Evolutionary conservation across 2,113 vertebrate species (phyloP), one percentile per base, ranked within the genome.

Genomic region (Typhlomys cinereus): DNA sequence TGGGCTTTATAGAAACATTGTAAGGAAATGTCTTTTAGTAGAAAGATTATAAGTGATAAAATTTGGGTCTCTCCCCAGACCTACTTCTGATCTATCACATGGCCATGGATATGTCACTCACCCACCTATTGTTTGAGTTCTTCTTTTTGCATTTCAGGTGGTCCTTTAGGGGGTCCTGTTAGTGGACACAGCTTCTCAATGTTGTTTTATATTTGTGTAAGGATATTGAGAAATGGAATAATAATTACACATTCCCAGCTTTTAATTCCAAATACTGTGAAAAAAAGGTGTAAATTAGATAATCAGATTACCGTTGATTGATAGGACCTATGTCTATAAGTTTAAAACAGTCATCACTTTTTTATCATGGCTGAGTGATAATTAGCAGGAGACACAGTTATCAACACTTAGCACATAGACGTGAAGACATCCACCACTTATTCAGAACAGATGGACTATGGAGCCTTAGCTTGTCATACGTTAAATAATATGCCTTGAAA

Each of bases 241-340:
- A 93, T 97, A 97, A 98, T 98, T 98, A 97, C 61, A 86, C 89
- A 94, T 94, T 95, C 97, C 97, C 96, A 96, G 92, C 81, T 95
- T 97, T 96, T 90, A 94, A 95, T 97, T 97, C 94, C 95, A 96
- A 98, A 97, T 96, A 75, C 95, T 97, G 87, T 93, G 93, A 96
- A 96, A 92, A 96, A 95, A 97, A 97, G 94, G 97, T 97, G 97
- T 97, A 97, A 98, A 98, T 98, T 98, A 98, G 97, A 98, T 98
- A 98, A 97, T 98, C 94, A 94, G 96, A 95, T 98, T 97, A 97
- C 92, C 90, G 69, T 96, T 97, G 97, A 98, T 95, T 96, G 97
- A 98, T 97, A 89, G 96, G 95, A 97, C 96, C 96, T 98, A 91
- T 97, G 95, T 97, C 97, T 98, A 79, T 90, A 97, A 97, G 94